phyloP scores from a whole-genome alignment of 2,888 invertebrate species.

The Calameuta filiformis region DNA sequence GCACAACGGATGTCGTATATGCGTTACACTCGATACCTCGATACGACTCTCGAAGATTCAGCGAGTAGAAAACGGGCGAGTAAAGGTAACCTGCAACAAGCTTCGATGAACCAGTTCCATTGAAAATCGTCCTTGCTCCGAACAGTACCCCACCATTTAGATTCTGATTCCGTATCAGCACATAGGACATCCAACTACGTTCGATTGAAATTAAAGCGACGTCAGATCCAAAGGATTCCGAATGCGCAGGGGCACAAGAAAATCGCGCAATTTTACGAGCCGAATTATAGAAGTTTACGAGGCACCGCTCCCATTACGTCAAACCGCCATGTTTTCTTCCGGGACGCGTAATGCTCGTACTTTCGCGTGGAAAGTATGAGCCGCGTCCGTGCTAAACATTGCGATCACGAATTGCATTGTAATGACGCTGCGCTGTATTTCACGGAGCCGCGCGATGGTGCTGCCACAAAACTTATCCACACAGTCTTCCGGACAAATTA shows the following conservation, averaged over 20 bases:
- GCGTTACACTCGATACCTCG: neutral
- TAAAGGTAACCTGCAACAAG: neutral
- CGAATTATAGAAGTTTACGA: neutral
- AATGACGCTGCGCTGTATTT: neutral
- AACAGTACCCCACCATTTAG: neutral
- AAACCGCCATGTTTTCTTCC: neutral
- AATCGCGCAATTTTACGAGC: neutral
- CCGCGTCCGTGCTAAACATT: neutral
- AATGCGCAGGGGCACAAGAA: neutral
- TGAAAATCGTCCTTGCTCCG: neutral
- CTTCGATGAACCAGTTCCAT: neutral
- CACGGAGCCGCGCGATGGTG: neutral
- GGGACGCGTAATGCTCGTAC: neutral
- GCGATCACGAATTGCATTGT: neutral
- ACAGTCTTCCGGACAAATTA: neutral
- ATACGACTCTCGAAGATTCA: neutral
- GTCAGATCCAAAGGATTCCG: neutral
- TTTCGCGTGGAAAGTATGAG: constrained; percentile 4
- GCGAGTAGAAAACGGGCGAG: neutral
- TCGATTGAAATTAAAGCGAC: neutral
- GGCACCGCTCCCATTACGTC: neutral
- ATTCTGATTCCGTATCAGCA: neutral
- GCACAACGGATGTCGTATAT: neutral
- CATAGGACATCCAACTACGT: neutral
- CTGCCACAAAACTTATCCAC: neutral